Evolutionary conservation across 2,888 invertebrate species (phyloP), one percentile per base, ranked within the genome.

Genomic region (Drosophila percnosoma): DNA sequence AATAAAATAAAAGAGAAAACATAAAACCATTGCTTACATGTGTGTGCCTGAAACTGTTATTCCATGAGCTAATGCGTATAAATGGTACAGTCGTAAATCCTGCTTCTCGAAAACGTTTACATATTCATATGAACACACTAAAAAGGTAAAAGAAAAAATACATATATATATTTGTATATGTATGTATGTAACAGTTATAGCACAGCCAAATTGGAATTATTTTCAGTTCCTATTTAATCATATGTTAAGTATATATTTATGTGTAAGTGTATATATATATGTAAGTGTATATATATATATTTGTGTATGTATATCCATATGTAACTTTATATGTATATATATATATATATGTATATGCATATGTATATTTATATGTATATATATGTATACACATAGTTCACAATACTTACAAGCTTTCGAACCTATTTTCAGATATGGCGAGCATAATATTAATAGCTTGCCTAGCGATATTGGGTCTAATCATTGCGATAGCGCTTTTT

Each of bases 371-470:
- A 10, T 31, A 29, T 36, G 18, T 27, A 5, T 54, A 10, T 27
- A 2, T 49, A 10, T 49, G 21, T 38, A 54, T 54, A 18, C 7
- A 13, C 24, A 45, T 15, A 24, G 21, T 45, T 8, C 15, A 24
- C 24, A 18, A 18, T 54, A n/a, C 18, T 27, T 36, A 18, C 11
- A 11, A 54, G 36, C 21, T 33, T 33, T 34, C 6, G 24, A 6
- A 34, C 21, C 29, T 34, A 27, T 29, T 67, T 65, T 7, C 80
- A 92, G 91, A 86, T 80, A 93, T 93, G 93, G 91, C 91, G 66
- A 92, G 88, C 86, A 82, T 91, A 79, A 90, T 93, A 80, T 75
- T 93, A 70, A 92, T 93, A 80, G 92, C 91, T 83, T 92, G 92
- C 70, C 79, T 93, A 40, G 91, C 92, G 72, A 90, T 92, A 71